Percentiles rank a stretch among this genome's conserved stretches.
Evolutionary conservation across 2,888 invertebrate genomes (phyloP).

Genomic region (Macrosoma leucophasiata): DNA sequence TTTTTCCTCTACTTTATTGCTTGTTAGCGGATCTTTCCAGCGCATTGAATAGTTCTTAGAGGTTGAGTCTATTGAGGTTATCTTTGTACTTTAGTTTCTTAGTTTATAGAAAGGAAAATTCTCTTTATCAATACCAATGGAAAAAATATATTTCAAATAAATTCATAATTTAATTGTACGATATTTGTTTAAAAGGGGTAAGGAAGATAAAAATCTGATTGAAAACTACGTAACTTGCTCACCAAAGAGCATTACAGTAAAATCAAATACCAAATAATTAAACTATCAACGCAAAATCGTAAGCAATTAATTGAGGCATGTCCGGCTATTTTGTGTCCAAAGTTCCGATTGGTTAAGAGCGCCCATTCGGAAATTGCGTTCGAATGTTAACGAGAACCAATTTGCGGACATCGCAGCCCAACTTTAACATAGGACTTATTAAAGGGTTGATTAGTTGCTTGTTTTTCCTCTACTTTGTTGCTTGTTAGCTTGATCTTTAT

Average conservation of each 20-base stretch:
- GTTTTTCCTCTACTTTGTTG: slow-evolving; percentile 5
- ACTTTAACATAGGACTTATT: too few relatives aligned
- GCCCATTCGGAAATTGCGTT: slow-evolving; percentile 66
- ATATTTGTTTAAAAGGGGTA: not conserved
- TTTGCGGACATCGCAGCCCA: slow-evolving; percentile 54
- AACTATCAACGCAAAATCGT: slow-evolving; percentile 8
- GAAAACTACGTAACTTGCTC: slow-evolving; percentile 32
- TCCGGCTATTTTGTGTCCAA: slow-evolving; percentile 59
- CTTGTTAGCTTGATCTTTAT: slow-evolving; percentile 8
- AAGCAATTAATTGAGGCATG: slow-evolving; percentile 63
- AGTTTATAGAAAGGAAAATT: too few relatives aligned
- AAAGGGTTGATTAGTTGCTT: slow-evolving; percentile 51
- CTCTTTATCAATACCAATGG: too few relatives aligned
- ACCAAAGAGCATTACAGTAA: too few relatives aligned
- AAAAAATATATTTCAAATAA: too few relatives aligned
- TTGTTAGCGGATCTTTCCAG: too few relatives aligned
- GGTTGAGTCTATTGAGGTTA: too few relatives aligned
- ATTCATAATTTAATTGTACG: too few relatives aligned
- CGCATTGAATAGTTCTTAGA: too few relatives aligned
- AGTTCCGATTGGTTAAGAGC: slow-evolving; percentile 60
- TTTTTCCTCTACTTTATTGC: too few relatives aligned
- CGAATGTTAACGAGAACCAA: slow-evolving; percentile 69
- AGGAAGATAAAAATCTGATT: slow-evolving; percentile 29
- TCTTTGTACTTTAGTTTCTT: too few relatives aligned
- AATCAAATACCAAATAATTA: too few relatives aligned